Percentiles rank a stretch among this genome's conserved stretches.
These are phyloP conservation scores for Olivierus martensii DNA, from an alignment of 1,140 invertebrate genomes.

Conservation along the genomic window DNA sequence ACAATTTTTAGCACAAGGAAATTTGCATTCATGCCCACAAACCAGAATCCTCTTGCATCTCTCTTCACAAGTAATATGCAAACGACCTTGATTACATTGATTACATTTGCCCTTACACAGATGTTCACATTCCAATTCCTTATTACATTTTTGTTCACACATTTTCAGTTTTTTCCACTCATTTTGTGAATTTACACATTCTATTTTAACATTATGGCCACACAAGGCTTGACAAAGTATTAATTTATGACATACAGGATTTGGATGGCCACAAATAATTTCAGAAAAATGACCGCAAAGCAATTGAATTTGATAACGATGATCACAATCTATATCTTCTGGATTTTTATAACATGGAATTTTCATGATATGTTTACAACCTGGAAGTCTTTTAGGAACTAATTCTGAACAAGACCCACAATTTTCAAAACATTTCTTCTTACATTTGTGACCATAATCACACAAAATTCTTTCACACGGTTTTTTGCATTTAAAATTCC, in stretches of 20 bases:
- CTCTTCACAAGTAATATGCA: constrained; percentile 36
- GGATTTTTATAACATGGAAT: constrained; percentile 4
- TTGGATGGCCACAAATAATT: constrained; percentile 7
- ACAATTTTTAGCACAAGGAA: constrained; percentile 20
- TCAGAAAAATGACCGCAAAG: constrained; percentile 16
- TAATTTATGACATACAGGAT: constrained; percentile 6
- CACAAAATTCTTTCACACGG: constrained; percentile 10
- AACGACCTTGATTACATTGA: constrained; percentile 25
- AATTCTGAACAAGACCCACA: constrained; percentile 14
- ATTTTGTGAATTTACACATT: constrained; percentile 2
- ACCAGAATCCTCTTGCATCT: constrained; percentile 27
- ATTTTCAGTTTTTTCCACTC: background rate
- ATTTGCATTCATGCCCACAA: constrained; percentile 30
- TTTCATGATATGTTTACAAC: constrained; percentile 3
- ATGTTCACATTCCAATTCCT: constrained; percentile 39
- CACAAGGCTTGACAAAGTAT: constrained; percentile 4
- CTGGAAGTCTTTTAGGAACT: constrained; percentile 1
- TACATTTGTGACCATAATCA: constrained; percentile 5
- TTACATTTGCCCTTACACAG: constrained; percentile 12
- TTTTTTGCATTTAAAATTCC: constrained; percentile 6
- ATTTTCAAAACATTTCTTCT: constrained; percentile 13
- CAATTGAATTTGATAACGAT: constrained; percentile 5
- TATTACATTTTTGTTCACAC: constrained; percentile 35
- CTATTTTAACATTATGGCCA: constrained; percentile 11
- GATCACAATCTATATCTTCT: background rate